Base-by-base conservation (phyloP, 2,888 invertebrate genomes). In the Pimpla rufipes region DNA sequence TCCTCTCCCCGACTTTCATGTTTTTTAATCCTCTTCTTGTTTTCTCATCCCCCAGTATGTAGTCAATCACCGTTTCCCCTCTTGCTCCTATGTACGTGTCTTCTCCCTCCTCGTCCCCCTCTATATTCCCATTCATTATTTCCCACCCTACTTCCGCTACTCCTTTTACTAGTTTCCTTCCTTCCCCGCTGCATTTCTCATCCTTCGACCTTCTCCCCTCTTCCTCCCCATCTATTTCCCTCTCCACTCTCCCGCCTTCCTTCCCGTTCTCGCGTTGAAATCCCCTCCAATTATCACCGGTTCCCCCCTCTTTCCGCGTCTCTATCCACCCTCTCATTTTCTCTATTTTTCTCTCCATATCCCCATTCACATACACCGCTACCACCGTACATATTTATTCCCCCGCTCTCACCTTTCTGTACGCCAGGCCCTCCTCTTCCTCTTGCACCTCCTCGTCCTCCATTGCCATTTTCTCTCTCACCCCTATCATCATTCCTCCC, bases 381-480 rank as follows among this genome's bases (percentile, higher is more conserved):
- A 29, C 29, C 29, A 29, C 29, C 5, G 29, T 29, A 2, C 29
- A 45, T 45, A 4, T 7, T 7, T 45, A 2, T 8, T 64, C 8
- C 2, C 23, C 45, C 45, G 45, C 45, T 5, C 5, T 29, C 5
- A 29, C 29, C 29, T 29, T 29, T 5, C 29, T 29, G 3, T 3
- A 2, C 29, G 5, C 5, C 7, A 45, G 1, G 45, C n/a, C 45
- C 45, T 45, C n/a, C 2, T 45, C n/a, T 45, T 13, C 45, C 10
- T 16, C 7, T n/a, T n/a, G 1, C 50, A 74, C n/a, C 55, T 71
- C n/a, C 47, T 23, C 45, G n/a, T 21, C 74, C n/a, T 16, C 52
- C 7, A 50, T 2, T 40, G 57, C 45, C 21, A n/a, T 37, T 5
- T 10, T 23, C 47, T 59, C 47, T 6, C 64, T 8, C 3, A 16